Percentiles rank a stretch among this genome's conserved stretches.
These are phyloP conservation scores for Unio delphinus DNA, from an alignment of 2,888 invertebrate genomes.

Conservation along the genomic window DNA sequence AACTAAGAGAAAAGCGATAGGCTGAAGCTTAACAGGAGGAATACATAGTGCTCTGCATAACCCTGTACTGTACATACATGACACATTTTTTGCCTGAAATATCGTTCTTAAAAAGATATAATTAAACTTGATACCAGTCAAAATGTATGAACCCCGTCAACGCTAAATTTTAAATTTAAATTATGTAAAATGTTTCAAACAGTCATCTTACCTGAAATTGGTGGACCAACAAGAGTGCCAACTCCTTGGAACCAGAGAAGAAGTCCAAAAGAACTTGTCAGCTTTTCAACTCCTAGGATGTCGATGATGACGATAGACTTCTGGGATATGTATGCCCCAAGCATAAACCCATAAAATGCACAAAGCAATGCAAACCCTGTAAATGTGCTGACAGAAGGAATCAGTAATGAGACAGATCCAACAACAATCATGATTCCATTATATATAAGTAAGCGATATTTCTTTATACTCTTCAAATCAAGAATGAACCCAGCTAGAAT, in stretches of 20 bases:
- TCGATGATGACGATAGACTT: constrained; percentile 61
- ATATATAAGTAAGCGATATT: constrained; percentile 46
- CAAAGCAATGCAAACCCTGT: constrained; percentile 33
- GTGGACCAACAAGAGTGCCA: constrained; percentile 54
- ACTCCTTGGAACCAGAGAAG: constrained; percentile 56
- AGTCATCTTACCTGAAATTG: constrained; percentile 49
- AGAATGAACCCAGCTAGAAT: constrained; percentile 46
- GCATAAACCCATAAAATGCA: constrained; percentile 48
- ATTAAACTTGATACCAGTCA: too few relatives aligned
- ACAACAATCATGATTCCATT: constrained; percentile 49
- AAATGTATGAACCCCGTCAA: too few relatives aligned
- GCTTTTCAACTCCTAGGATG: constrained; percentile 52
- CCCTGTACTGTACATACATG: too few relatives aligned
- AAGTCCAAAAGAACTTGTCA: constrained; percentile 56
- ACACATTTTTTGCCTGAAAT: too few relatives aligned
- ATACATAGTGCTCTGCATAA: too few relatives aligned
- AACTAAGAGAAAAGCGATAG: too few relatives aligned
- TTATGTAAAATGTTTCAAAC: too few relatives aligned
- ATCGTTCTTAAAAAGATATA: too few relatives aligned
- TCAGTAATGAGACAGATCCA: constrained; percentile 40
- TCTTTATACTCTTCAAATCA: constrained; percentile 43
- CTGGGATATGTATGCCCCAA: constrained; percentile 58
- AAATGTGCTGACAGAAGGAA: constrained; percentile 41
- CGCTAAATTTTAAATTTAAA: too few relatives aligned
- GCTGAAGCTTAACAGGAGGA: too few relatives aligned